Conservation (phyloP, 2,113 vertebrate genomes). For the Toxotes chatareus region DNA sequence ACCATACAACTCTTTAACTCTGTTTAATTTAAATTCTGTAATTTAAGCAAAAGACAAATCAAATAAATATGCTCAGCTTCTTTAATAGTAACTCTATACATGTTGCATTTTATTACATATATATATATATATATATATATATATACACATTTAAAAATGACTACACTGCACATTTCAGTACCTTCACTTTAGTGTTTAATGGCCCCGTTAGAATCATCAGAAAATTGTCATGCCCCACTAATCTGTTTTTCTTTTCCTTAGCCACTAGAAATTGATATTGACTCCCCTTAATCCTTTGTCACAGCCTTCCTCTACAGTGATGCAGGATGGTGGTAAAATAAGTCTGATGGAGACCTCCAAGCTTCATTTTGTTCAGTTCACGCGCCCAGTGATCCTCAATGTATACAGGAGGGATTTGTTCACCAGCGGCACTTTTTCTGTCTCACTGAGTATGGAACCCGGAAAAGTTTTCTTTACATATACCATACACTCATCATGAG, state of each 20-base stretch:
- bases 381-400: constrained; percentile 2
- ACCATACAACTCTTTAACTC: neutral
- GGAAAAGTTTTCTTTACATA: neutral
- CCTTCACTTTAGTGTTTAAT: neutral
- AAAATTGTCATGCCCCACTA: constrained; percentile 4
- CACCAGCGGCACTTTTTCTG: neutral
- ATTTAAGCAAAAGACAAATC: neutral
- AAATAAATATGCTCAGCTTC: neutral
- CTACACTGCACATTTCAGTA: constrained; percentile 13
- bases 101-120: neutral
- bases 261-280: constrained; percentile 30
- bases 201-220: constrained; percentile 5
- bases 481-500: neutral
- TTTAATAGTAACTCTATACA: neutral
- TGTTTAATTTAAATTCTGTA: neutral
- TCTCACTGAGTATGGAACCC: constrained; percentile 6
- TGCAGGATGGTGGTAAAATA: constrained; percentile 21
- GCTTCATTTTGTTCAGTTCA: constrained; percentile 24
- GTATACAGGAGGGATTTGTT: neutral
- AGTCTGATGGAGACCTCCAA: constrained; percentile 33
- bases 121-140: too few species aligned
- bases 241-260: constrained; percentile 22
- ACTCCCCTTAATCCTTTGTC: constrained; percentile 36
- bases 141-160: constrained; percentile 10
- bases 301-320: constrained; percentile 1